These are phyloP conservation scores for Drosophila pandora DNA, from an alignment of 1,140 invertebrate species.

Conservation along the genomic window DNA sequence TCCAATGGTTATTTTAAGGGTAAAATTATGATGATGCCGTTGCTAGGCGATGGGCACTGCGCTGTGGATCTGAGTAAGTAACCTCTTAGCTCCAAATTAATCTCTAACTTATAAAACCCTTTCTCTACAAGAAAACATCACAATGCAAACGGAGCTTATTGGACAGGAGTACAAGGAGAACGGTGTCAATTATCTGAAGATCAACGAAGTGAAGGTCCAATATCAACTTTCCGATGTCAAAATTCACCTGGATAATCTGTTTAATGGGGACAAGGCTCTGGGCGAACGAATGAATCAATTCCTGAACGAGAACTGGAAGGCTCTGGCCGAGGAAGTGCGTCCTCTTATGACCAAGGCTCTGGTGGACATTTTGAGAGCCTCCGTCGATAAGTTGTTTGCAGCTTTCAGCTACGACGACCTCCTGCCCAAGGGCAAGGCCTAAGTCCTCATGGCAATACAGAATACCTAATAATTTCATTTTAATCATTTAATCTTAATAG, in stretches of 20 bases:
- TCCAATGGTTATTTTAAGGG: conserved; percentile 71
- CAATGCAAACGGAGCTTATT: conserved; percentile 85
- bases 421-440: conserved; percentile 43
- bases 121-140: conserved; percentile 85
- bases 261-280: conserved; percentile 88
- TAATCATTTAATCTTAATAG: conserved; percentile 45
- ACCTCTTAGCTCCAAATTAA: not conserved
- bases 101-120: not conserved
- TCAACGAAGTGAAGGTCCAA: conserved; percentile 87
- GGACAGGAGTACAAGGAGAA: conserved; percentile 85
- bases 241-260: conserved; percentile 88
- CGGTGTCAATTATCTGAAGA: conserved; percentile 84
- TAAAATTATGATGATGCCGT: conserved; percentile 87
- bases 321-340: conserved; percentile 85
- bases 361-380: conserved; percentile 85
- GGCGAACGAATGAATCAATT: conserved; percentile 87
- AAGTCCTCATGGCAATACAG: not conserved
- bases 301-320: conserved; percentile 87
- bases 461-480: conserved; percentile 4
- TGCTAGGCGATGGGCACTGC: conserved; percentile 85
- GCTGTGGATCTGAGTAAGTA: conserved; percentile 86
- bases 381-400: conserved; percentile 85
- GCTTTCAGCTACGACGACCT: conserved; percentile 76
- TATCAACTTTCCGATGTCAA: conserved; percentile 86
- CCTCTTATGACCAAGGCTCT: conserved; percentile 85